Evolutionary conservation across 2,113 vertebrate species (phyloP).

Genomic region (Neolamprologus tretocephalus): DNA sequence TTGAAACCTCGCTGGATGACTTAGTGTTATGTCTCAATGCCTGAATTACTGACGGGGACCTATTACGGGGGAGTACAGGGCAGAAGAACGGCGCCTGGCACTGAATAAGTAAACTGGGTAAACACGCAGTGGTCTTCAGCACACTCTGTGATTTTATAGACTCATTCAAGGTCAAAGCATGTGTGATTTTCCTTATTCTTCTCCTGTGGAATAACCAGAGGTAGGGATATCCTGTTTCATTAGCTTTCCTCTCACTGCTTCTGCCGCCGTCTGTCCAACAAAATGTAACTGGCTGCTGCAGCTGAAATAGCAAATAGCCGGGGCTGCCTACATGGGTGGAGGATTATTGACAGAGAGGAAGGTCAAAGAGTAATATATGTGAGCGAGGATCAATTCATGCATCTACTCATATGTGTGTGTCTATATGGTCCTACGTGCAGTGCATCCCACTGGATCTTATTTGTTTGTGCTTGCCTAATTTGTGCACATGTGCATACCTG

Average conservation of each 20-base stretch:
- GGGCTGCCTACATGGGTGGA: neutral
- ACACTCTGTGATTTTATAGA: neutral
- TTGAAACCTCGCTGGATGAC: neutral
- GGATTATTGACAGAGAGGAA: slow-evolving; percentile 23
- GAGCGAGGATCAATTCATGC: slow-evolving; percentile 10
- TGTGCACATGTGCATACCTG: neutral
- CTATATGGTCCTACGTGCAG: neutral
- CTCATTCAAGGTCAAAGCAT: slow-evolving; percentile 32
- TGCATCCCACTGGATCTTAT: neutral
- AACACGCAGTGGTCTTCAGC: neutral
- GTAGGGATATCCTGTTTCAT: slow-evolving; percentile 49
- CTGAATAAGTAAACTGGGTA: neutral
- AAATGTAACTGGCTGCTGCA: slow-evolving; percentile 27
- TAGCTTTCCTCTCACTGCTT: slow-evolving; percentile 40
- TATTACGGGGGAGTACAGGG: neutral
- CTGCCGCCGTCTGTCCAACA: slow-evolving; percentile 17
- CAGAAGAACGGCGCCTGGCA: neutral
- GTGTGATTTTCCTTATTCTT: slow-evolving; percentile 11
- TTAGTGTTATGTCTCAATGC: neutral
- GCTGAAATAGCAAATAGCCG: slow-evolving; percentile 44
- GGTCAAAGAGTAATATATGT: slow-evolving; percentile 15
- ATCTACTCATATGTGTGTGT: neutral
- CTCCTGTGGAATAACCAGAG: slow-evolving; percentile 12
- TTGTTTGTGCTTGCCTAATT: neutral
- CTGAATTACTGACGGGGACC: neutral